Evolutionary conservation across 2,888 invertebrate species (phyloP).

Genomic region (Coremacera marginata): DNA sequence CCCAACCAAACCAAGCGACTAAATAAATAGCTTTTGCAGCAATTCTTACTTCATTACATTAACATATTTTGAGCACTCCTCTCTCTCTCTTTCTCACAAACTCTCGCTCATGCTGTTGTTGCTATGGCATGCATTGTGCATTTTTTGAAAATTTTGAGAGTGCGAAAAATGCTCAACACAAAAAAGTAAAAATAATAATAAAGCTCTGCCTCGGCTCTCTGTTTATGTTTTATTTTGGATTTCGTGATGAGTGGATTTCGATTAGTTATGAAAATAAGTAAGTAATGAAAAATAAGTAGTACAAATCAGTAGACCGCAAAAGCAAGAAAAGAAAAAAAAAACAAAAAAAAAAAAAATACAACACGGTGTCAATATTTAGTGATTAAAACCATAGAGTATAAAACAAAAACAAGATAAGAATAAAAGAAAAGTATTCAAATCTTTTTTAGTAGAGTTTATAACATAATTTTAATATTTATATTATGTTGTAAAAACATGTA

Average conservation of each 20-base stretch:
- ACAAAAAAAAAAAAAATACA: not conserved
- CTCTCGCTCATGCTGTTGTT: conserved; percentile 7
- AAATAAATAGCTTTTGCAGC: conserved; percentile 25
- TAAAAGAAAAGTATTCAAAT: not conserved
- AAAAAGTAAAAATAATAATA: not conserved
- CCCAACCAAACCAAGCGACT: not conserved
- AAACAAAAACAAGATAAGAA: not conserved
- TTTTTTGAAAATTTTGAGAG: not conserved
- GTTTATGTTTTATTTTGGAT: conserved; percentile 25
- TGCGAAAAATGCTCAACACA: not conserved
- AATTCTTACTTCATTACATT: conserved; percentile 28
- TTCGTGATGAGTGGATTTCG: conserved; percentile 1
- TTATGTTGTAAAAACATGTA: not conserved
- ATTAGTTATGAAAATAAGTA: not conserved
- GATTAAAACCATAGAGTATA: not conserved
- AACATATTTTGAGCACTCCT: not conserved
- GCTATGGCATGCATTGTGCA: not conserved
- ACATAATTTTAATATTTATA: not conserved
- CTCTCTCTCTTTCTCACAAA: conserved; percentile 34
- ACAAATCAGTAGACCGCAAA: conserved; percentile 7
- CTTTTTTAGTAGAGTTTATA: not conserved
- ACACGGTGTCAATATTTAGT: not conserved
- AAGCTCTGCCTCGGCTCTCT: not conserved
- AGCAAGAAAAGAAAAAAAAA: not conserved
- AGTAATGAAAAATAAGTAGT: not conserved